A percentile compares a stretch with the other conserved stretches of the same genome.
These are phyloP conservation scores for Hirudo medicinalis DNA, from an alignment of 1,140 invertebrate genomes.

Conservation along the genomic window DNA sequence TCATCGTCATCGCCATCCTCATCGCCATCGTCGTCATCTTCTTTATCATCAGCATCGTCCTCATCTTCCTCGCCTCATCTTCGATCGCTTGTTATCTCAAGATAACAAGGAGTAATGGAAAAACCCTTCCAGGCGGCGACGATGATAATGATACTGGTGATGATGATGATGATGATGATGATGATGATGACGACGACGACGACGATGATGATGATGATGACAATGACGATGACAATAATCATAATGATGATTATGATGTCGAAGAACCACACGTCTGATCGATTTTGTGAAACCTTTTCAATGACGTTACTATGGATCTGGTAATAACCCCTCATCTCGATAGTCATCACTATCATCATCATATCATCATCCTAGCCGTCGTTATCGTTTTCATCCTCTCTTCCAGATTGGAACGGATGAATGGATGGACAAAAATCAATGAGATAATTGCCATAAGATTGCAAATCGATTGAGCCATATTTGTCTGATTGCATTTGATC, in stretches of 20 bases:
- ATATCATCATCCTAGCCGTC: not conserved
- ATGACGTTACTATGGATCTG: not conserved
- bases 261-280: not conserved
- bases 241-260: not conserved
- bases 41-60: not conserved
- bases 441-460: too few species aligned
- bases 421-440: not conserved
- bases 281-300: not conserved
- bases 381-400: not conserved
- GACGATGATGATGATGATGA: slow-evolving; percentile 2
- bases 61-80: slow-evolving; percentile 1
- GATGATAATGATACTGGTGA: not conserved
- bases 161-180: not conserved
- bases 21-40: not conserved
- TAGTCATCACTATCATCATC: not conserved
- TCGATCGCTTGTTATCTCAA: not conserved
- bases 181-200: not conserved
- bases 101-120: slow-evolving; percentile 2
- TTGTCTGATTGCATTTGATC: too few species aligned
- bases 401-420: not conserved
- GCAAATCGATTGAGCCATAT: too few species aligned
- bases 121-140: not conserved
- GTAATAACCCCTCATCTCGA: not conserved
- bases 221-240: not conserved
- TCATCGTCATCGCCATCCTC: slow-evolving; percentile 1